These are phyloP conservation scores for Panorpa germanica DNA, from an alignment of 2,888 invertebrate species.

Conservation along the genomic window DNA sequence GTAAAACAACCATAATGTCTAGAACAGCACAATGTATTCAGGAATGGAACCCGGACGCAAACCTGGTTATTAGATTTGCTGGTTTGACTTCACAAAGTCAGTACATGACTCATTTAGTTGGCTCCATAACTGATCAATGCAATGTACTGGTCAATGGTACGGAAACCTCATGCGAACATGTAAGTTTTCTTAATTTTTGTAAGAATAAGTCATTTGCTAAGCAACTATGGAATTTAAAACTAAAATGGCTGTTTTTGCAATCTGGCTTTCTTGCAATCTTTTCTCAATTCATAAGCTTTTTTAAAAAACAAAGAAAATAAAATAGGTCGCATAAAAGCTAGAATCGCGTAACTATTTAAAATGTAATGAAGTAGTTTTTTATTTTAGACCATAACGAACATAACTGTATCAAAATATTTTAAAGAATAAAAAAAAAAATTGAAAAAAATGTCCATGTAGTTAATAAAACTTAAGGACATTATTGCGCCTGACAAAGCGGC, in stretches of 20 bases:
- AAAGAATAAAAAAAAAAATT: no score
- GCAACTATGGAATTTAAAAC: no score
- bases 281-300: no score
- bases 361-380: no score
- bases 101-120: slow-evolving; percentile 31
- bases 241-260: neutral
- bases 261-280: neutral
- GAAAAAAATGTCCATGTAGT: no score
- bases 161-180: slow-evolving; percentile 39
- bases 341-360: no score
- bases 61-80: slow-evolving; percentile 24
- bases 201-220: slow-evolving; percentile 1
- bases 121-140: slow-evolving; percentile 57
- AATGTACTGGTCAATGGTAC: slow-evolving; percentile 48
- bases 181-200: slow-evolving; percentile 20
- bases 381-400: no score
- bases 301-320: no score
- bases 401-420: no score
- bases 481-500: no score
- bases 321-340: no score
- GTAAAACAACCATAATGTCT: slow-evolving; percentile 64
- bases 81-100: slow-evolving; percentile 20
- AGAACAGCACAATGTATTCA: slow-evolving; percentile 46
- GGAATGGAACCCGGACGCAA: slow-evolving; percentile 40
- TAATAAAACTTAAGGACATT: no score